A percentile compares a stretch with the other conserved stretches of the same genome.
Conservation (phyloP, 1,140 invertebrate species). For the Drosophila virilis region DNA sequence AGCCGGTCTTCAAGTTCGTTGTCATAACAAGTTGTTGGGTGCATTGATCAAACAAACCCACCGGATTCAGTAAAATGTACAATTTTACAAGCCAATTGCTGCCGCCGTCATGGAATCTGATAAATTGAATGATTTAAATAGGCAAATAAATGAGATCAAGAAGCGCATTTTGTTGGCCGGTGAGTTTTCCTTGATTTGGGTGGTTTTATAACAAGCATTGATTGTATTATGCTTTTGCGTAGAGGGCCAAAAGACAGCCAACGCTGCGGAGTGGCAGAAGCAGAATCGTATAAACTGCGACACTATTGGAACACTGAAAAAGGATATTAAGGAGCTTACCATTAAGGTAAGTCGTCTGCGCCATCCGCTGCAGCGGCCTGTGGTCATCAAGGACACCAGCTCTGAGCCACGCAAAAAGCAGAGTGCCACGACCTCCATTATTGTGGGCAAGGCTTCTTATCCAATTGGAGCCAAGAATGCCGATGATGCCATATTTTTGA, state of each 20-base stretch:
- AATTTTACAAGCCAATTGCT: neutral
- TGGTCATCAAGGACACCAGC: conserved; percentile 66
- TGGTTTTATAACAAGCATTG: neutral
- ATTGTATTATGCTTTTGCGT: conserved; percentile 25
- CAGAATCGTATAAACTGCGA: conserved; percentile 89
- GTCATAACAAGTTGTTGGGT: conserved; percentile 46
- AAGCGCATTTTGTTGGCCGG: conserved; percentile 92
- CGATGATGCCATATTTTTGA: conserved; percentile 86
- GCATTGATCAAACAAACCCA: conserved; percentile 59
- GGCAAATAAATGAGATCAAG: conserved; percentile 91
- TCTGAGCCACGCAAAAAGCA: conserved; percentile 50
- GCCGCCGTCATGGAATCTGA: conserved; percentile 85
- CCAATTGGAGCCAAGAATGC: conserved; percentile 85
- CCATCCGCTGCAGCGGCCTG: conserved; percentile 73
- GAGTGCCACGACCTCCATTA: conserved; percentile 62
- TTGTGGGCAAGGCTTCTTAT: conserved; percentile 77
- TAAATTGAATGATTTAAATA: conserved; percentile 88
- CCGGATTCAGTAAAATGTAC: conserved; percentile 1
- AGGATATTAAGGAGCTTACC: conserved; percentile 88
- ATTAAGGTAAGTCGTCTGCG: conserved; percentile 85
- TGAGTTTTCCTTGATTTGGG: conserved; percentile 71
- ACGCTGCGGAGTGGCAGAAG: conserved; percentile 91
- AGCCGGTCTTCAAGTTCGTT: conserved; percentile 30
- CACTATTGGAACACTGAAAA: conserved; percentile 89
- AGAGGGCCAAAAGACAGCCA: conserved; percentile 93